Evolutionary conservation across 1,140 invertebrate species (phyloP).

Genomic region (Rhynchophorus ferrugineus): DNA sequence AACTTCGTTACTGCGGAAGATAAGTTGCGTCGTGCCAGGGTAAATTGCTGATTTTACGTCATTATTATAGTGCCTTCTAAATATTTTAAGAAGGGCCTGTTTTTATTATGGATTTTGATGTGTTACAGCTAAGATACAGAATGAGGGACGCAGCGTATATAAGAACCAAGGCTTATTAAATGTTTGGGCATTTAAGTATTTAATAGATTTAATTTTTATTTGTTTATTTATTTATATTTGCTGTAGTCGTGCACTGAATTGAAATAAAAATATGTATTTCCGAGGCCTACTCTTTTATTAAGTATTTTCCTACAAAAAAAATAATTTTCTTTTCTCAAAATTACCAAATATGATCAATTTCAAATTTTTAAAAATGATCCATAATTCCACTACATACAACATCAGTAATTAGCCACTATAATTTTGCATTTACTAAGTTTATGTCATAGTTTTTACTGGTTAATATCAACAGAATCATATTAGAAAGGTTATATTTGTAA

Average conservation of each 20-base stretch:
- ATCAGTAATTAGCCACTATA: too few species aligned
- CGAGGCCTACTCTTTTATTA: too few species aligned
- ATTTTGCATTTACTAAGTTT: too few species aligned
- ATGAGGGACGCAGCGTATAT: constrained; percentile 13
- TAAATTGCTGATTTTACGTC: too few species aligned
- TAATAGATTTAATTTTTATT: not conserved
- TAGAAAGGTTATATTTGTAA: too few species aligned
- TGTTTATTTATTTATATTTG: not conserved
- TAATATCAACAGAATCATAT: too few species aligned
- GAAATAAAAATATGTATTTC: constrained; percentile 2
- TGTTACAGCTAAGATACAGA: constrained; percentile 13
- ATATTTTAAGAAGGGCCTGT: not conserved
- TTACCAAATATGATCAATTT: too few species aligned
- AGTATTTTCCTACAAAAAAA: too few species aligned
- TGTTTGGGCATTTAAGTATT: not conserved
- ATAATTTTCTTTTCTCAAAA: too few species aligned
- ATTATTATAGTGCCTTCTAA: not conserved
- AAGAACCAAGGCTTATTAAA: constrained; percentile 4
- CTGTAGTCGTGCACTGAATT: not conserved
- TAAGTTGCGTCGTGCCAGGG: constrained; percentile 10
- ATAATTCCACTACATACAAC: too few species aligned
- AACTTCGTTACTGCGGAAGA: constrained; percentile 20
- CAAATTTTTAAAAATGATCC: too few species aligned
- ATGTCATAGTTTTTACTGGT: too few species aligned
- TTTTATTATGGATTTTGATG: not conserved